Evolutionary conservation across 2,888 invertebrate species (phyloP), one percentile per base, ranked within the genome.

Genomic region (Polydrusus tereticollis): DNA sequence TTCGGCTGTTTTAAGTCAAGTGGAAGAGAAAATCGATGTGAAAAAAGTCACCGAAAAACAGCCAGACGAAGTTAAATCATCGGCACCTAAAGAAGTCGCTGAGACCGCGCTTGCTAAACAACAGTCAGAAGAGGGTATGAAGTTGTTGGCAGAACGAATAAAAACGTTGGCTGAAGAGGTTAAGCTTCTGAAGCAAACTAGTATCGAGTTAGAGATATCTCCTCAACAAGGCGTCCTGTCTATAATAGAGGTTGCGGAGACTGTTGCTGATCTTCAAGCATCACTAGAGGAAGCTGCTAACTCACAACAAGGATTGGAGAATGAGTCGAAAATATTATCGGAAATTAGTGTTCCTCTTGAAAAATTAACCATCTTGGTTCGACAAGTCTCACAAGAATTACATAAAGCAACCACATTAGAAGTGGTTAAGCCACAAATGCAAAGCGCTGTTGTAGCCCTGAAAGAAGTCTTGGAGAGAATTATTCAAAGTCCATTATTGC

Each of bases 171-270:
- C 43, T 29, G 47, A 63, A 67, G 69, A 74, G 33, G 66, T 78
- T 29, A 18, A 66, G 21, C 7, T 58, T 1, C 26, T 79, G 10
- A 69, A 73, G 50, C 45, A 67, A 12, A 73, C 69, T 60, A 70
- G 45, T 6, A 57, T 75, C 60, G 73, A 75, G 10, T n/a, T 75
- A 5, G 29, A 64, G 14, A 12, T 69, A 16, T 20, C 67, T 20
- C 29, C 68, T 6, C 63, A 76, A 62, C 71, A 79, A 66, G 75
- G 72, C 33, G 63, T 75, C 14, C 14, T 74, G 7, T 68, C 76
- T 26, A 43, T 79, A 55, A 41, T 75, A 14, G 72, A 77, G 62
- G 52, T 75, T 12, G 38, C 64, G 29, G 66, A 75, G 36, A 63
- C 74, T 29, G 38, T 78, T 20, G 16, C 55, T 26, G 33, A 50